Conservation (phyloP, 2,888 invertebrate species). For the Heliconius aoede region DNA sequence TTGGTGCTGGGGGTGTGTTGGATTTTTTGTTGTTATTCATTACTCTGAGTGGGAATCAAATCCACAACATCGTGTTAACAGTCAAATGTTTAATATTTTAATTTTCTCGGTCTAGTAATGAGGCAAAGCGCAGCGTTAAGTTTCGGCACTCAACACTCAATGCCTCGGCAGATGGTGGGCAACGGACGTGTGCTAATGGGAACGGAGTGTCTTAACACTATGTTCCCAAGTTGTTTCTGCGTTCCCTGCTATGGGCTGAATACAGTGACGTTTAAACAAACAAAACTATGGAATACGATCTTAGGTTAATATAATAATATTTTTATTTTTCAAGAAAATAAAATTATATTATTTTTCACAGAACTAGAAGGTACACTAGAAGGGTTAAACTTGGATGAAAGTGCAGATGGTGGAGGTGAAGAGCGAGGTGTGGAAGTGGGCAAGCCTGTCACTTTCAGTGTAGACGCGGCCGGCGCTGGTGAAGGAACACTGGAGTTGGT, state of each 20-base stretch:
- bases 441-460: conserved; percentile 94
- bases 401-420: conserved; percentile 60
- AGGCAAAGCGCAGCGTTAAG: no score
- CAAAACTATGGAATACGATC: background rate
- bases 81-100: no score
- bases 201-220: no score
- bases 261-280: background rate
- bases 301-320: background rate
- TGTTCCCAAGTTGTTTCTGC: no score
- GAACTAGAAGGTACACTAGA: conserved; percentile 80
- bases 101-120: no score
- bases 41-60: background rate
- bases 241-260: no score
- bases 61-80: no score
- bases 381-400: conserved; percentile 75
- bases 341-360: conserved; percentile 50
- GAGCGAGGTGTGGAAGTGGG: conserved; percentile 86
- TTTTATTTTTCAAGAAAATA: background rate
- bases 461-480: conserved; percentile 97
- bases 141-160: no score
- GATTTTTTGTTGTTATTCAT: background rate
- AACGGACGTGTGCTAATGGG: no score
- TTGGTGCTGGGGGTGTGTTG: conserved; percentile 77
- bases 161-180: no score
- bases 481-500: conserved; percentile 96